Base-by-base conservation (phyloP, 2,888 invertebrate species). In the Scaptodrosophila latifasciaeformis region DNA sequence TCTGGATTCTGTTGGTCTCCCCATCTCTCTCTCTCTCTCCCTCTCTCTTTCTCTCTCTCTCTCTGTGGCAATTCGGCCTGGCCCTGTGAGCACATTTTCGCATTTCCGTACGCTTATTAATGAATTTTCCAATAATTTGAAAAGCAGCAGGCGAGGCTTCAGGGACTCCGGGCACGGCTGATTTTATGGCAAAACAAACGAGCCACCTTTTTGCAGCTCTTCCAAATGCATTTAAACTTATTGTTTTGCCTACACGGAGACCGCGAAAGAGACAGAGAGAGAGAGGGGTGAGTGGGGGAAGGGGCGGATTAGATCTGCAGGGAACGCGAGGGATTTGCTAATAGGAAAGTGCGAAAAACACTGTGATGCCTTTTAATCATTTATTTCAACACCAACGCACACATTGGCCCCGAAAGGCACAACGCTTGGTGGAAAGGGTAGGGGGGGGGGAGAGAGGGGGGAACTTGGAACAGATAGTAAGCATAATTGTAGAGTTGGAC, bases 121-220 rank as follows among this genome's bases (percentile, higher is more conserved):
- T 70, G 74, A 65, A 67, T 72, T 72, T 70, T 70, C 70, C 70
- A 70, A 70, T 67, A 62, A 72, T 70, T 70, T 70, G 53, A 31
- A 46, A 37, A 40, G 29, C 40, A 30, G 37, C 37, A 37, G 17
- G 7, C 5, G 15, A 37, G 10, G 5, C 37, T 10, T 13, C 17
- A 10, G 17, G 10, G 7, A 37, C 17, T 13, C 15, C 37, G 10
- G 18, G 15, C 15, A 30, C 46, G 35, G 51, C 43, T 50, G 58
- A 58, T 58, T n/a, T n/a, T 40, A 21, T 40, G 40, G 40, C 21
- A 9, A 40, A 40, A 40, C 40, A 40, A 40, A 40, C 19, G 19
- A 19, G n/a, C 40, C n/a, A 21, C n/a, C 18, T 18, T n/a, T n/a
- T n/a, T 7, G 24, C 24, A 24, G 24, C 24, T 7, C 7, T n/a